Evolutionary conservation across 2,888 invertebrate species (phyloP).

Genomic region (Drosophila merina): DNA sequence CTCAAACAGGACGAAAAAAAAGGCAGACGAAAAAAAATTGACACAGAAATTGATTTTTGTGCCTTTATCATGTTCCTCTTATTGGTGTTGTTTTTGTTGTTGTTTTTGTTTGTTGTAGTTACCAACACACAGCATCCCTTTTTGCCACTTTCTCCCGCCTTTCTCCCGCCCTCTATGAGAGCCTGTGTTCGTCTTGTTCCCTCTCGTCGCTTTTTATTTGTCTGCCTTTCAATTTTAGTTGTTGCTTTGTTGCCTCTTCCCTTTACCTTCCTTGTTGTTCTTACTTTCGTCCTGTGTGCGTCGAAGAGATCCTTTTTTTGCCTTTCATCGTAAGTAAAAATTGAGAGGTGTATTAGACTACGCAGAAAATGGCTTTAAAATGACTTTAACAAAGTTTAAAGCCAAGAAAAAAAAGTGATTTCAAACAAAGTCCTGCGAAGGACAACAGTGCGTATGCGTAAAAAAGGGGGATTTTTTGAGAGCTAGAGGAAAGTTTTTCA

Average conservation of each 20-base stretch:
- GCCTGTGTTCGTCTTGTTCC: conserved; percentile 15
- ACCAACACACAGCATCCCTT: conserved; percentile 56
- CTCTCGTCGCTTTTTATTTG: conserved; percentile 34
- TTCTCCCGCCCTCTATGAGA: neutral
- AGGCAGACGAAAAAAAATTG: conserved; percentile 49
- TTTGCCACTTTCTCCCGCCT: conserved; percentile 9
- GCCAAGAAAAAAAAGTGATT: neutral
- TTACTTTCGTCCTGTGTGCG: conserved; percentile 8
- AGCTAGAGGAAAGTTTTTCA: too few species aligned
- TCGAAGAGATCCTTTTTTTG: neutral
- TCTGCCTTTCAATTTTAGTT: conserved; percentile 51
- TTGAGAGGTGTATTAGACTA: conserved; percentile 2
- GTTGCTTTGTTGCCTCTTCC: conserved; percentile 29
- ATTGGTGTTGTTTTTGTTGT: conserved; percentile 1
- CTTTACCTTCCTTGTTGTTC: conserved; percentile 7
- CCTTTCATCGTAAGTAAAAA: conserved; percentile 1
- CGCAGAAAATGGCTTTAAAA: neutral
- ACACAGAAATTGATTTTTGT: conserved; percentile 72
- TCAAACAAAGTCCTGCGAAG: neutral
- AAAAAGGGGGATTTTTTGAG: neutral
- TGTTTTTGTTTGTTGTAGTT: conserved; percentile 46
- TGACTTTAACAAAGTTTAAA: neutral
- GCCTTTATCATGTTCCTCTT: conserved; percentile 59
- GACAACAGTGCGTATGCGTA: conserved; percentile 12
- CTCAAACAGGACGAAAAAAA: conserved; percentile 3